Percentiles rank a stretch among this genome's conserved stretches.
Conservation (phyloP, 2,113 vertebrate genomes). For the Isurus oxyrinchus region DNA sequence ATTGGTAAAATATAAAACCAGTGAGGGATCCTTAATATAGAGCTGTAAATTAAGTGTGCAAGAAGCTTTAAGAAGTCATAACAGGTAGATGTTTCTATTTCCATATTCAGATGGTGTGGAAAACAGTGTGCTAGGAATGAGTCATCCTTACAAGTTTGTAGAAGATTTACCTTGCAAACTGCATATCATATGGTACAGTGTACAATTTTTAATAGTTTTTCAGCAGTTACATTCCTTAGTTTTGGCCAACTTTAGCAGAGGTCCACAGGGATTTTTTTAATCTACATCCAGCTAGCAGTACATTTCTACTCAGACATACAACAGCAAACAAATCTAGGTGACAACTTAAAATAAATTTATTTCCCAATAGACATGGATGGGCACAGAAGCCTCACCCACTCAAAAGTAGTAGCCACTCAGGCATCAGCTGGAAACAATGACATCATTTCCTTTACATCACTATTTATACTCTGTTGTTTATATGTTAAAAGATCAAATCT, state of each 20-base stretch:
- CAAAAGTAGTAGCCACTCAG: not conserved
- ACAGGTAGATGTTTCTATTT: not conserved
- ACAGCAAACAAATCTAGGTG: not conserved
- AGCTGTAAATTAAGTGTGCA: not conserved
- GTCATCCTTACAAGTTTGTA: not conserved
- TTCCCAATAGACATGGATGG: constrained; percentile 3
- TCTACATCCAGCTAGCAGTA: not conserved
- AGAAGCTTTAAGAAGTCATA: not conserved
- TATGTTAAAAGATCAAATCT: not conserved
- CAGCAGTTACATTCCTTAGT: not conserved
- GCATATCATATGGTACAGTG: not conserved
- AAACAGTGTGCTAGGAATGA: not conserved
- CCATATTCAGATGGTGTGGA: no score
- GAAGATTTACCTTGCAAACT: not conserved
- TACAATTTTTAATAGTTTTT: not conserved
- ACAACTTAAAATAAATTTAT: not conserved
- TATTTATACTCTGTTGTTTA: not conserved
- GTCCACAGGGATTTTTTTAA: not conserved
- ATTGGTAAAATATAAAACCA: not conserved
- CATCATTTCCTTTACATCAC: constrained; percentile 9
- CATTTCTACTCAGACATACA: constrained; percentile 15
- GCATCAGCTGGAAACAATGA: constrained; percentile 19
- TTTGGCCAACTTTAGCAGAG: not conserved
- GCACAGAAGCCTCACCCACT: not conserved
- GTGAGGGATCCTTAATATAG: not conserved